A percentile compares a stretch with the other conserved stretches of the same genome.
phyloP scores from a whole-genome alignment of 2,113 vertebrate genomes.

The Hypanus sabinus region DNA sequence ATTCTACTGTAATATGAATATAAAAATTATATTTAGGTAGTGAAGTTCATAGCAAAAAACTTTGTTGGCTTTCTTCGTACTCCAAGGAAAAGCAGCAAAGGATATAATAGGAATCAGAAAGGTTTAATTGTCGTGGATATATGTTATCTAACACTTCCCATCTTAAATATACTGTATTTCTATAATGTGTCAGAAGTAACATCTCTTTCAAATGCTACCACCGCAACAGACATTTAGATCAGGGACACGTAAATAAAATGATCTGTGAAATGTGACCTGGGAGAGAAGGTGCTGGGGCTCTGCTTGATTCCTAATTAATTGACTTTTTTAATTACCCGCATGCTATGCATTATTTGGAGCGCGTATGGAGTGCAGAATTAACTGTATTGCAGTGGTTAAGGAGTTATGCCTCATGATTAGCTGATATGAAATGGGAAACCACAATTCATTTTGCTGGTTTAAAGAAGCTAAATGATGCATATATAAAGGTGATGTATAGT shows the following conservation, averaged over 20 bases:
- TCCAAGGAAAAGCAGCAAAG: background rate
- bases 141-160: background rate
- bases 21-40: background rate
- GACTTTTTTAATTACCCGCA: constrained; percentile 32
- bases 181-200: constrained; percentile 12
- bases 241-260: constrained; percentile 19
- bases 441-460: constrained; percentile 32
- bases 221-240: background rate
- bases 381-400: constrained; percentile 31
- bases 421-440: constrained; percentile 33
- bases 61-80: background rate
- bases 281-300: constrained; percentile 20
- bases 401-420: constrained; percentile 30
- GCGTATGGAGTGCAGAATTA: background rate
- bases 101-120: background rate
- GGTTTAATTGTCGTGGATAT: background rate
- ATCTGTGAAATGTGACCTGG: constrained; percentile 33
- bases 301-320: constrained; percentile 37
- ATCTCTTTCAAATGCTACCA: constrained; percentile 18
- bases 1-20: background rate
- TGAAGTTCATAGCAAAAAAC: background rate
- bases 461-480: constrained; percentile 36
- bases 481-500: constrained; percentile 29
- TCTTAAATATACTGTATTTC: background rate
- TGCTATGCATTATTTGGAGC: constrained; percentile 37